A percentile compares a stretch with the other conserved stretches of the same genome.
phyloP scores from a whole-genome alignment of 2,797 vertebrate genomes.

The Anas acuta region DNA sequence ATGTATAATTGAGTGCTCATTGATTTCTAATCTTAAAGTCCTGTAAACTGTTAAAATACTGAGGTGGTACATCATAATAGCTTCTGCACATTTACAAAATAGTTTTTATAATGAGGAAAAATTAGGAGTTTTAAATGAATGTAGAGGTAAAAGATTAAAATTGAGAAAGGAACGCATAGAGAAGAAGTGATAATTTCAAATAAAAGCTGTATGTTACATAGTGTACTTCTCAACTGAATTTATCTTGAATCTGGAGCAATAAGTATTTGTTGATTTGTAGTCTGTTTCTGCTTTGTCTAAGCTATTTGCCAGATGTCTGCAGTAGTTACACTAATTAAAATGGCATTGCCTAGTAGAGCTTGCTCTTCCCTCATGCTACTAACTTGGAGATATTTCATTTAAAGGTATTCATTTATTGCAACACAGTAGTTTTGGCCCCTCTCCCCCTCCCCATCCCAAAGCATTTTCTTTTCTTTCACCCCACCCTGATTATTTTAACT shows the following conservation, averaged over 20 bases:
- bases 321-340: constrained; percentile 73
- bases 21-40: neutral
- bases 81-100: neutral
- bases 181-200: neutral
- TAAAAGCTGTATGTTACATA: neutral
- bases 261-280: constrained; percentile 80
- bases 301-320: constrained; percentile 76
- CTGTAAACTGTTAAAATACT: neutral
- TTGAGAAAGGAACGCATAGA: neutral
- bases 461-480: constrained; percentile 60
- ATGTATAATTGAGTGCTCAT: neutral
- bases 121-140: neutral
- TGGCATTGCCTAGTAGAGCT: constrained; percentile 74
- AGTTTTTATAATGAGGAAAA: neutral
- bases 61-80: neutral
- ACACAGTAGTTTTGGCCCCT: constrained; percentile 51
- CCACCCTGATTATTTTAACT: constrained; percentile 67
- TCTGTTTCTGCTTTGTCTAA: constrained; percentile 74
- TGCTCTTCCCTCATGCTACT: constrained; percentile 69
- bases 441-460: neutral
- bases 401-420: constrained; percentile 54
- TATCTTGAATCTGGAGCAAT: constrained; percentile 81
- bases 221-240: constrained; percentile 42
- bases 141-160: constrained; percentile 8
- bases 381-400: constrained; percentile 66